phyloP scores from a whole-genome alignment of 2,797 vertebrate genomes.

The Catostomus latipinnis region DNA sequence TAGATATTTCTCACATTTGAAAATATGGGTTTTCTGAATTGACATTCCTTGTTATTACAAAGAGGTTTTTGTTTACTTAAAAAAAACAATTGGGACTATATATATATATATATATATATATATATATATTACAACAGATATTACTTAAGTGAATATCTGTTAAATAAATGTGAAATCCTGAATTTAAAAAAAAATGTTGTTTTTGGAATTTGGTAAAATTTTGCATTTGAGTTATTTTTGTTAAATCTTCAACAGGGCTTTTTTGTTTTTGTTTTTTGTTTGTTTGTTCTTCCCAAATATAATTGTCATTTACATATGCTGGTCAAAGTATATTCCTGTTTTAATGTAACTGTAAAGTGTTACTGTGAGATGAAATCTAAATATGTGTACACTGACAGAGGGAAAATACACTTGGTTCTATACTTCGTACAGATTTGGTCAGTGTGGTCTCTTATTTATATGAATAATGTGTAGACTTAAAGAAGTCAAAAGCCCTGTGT shows the following conservation, averaged over 20 bases:
- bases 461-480: not conserved
- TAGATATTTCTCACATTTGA: slow-evolving; percentile 81
- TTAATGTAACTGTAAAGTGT: slow-evolving; percentile 89
- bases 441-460: slow-evolving; percentile 74
- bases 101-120: too few relatives aligned
- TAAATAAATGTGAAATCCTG: slow-evolving; percentile 63
- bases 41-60: slow-evolving; percentile 71
- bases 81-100: too few relatives aligned
- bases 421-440: slow-evolving; percentile 79
- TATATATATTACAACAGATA: slow-evolving; percentile 36
- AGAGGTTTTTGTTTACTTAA: slow-evolving; percentile 43
- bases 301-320: slow-evolving; percentile 78
- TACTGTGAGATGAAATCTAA: slow-evolving; percentile 86
- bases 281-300: slow-evolving; percentile 72
- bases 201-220: slow-evolving; percentile 73
- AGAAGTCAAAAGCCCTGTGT: not conserved
- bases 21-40: slow-evolving; percentile 79
- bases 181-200: slow-evolving; percentile 44
- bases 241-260: slow-evolving; percentile 75
- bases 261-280: slow-evolving; percentile 56
- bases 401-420: slow-evolving; percentile 89
- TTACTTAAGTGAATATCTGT: slow-evolving; percentile 56
- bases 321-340: slow-evolving; percentile 83
- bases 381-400: slow-evolving; percentile 86
- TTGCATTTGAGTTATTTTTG: slow-evolving; percentile 74